Evolutionary conservation across 2,888 invertebrate species (phyloP).

Genomic region (Chromoteleia sp.): DNA sequence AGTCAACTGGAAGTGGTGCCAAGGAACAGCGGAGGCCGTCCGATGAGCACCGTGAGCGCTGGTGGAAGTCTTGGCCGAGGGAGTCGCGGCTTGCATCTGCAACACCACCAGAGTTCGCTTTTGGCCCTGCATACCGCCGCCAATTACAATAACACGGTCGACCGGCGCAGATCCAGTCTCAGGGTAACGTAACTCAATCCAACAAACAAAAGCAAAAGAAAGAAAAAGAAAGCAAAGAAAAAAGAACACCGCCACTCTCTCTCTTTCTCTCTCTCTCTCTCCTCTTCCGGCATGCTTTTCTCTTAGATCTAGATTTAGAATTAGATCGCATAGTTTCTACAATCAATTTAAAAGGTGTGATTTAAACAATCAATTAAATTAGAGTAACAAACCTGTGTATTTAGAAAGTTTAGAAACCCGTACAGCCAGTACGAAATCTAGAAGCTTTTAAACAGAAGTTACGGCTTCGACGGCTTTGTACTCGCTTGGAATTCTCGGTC

Average conservation of each 20-base stretch:
- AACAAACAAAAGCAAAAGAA: background rate
- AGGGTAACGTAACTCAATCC: constrained; percentile 83
- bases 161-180: constrained; percentile 85
- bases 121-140: constrained; percentile 80
- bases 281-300: constrained; percentile 25
- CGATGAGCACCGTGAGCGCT: constrained; percentile 82
- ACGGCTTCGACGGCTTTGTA: constrained; percentile 52
- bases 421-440: constrained; percentile 2
- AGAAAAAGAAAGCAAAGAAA: background rate
- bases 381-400: constrained; percentile 5
- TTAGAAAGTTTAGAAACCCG: constrained; percentile 18
- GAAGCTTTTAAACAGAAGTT: constrained; percentile 38
- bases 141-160: constrained; percentile 81
- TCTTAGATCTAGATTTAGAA: background rate
- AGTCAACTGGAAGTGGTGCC: constrained; percentile 84
- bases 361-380: background rate
- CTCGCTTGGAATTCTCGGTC: constrained; percentile 60
- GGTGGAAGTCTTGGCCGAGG: constrained; percentile 83
- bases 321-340: background rate
- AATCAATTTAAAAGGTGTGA: background rate
- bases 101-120: constrained; percentile 82
- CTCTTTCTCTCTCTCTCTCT: too few relatives aligned
- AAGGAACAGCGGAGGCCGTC: constrained; percentile 81
- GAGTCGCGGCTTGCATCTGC: constrained; percentile 79
- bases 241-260: too few relatives aligned